Base-by-base conservation (phyloP, 2,797 vertebrate species). In the Nyctibius grandis region DNA sequence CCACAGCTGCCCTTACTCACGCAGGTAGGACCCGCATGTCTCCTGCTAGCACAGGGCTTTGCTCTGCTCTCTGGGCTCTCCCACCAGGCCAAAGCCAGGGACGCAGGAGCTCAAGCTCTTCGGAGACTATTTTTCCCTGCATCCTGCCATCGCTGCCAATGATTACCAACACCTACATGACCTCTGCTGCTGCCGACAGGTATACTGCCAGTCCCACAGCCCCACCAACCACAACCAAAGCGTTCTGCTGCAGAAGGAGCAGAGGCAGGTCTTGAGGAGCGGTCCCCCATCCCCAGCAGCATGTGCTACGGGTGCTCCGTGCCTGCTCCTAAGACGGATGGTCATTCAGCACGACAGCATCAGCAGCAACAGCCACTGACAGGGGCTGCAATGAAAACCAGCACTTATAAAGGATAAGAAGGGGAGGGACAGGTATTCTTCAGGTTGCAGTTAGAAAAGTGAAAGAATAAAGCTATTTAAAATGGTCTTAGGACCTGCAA, bases 1-100 rank as follows among this genome's bases (percentile, higher is more conserved):
- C 56, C 63, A n/a, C 0, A 5, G 51, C 63, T 67, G 48, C 9
- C 54, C 60, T 53, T 16, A 2, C 23, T 50, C 38, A 20, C 0
- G 1, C 21, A 53, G 56, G 31, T 38, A 59, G 59, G 51, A 38
- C 15, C 17, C 1, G 2, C 1, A 0, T 2, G 9, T 12, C 21
- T 44, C 14, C 47, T 48, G 47, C 42, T 44, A 67, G 38, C 1
- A 2, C 29, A 36, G 28, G 19, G 7, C 1, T 25, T 26, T 61
- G 34, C 44, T 90, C 42, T 63, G 60, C 67, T 69, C 70, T 53
- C 53, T n/a, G 17, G 25, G 33, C 31, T 44, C n/a, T 90, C 54
- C 38, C 48, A 17, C 9, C 57, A 33, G 33, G 34, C 38, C 64
- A 59, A 16, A 75, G 15, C 18, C 36, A 73, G 48, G n/a, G 44